phyloP scores from a whole-genome alignment of 2,888 invertebrate species.

The Conomelus anceps region DNA sequence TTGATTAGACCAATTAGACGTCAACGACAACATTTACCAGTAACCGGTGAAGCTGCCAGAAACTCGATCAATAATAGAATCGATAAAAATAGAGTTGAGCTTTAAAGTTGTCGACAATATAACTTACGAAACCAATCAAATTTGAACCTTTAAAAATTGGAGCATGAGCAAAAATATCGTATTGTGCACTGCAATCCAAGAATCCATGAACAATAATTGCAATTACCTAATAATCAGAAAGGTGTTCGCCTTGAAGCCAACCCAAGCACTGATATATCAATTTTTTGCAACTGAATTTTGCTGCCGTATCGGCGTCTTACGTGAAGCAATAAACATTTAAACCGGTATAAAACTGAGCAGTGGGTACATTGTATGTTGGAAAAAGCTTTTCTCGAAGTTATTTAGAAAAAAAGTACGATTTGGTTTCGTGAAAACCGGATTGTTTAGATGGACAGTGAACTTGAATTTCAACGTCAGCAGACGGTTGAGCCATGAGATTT shows the following conservation, averaged over 20 bases:
- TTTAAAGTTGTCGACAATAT: neutral
- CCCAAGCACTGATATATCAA: neutral
- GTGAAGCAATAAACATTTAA: neutral
- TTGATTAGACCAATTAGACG: too few species aligned
- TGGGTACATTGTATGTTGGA: neutral
- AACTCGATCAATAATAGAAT: too few species aligned
- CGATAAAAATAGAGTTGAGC: neutral
- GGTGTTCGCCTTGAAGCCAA: neutral
- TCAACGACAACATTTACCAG: too few species aligned
- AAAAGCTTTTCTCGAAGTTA: neutral
- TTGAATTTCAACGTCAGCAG: neutral
- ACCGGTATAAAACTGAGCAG: neutral
- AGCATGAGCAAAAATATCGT: neutral
- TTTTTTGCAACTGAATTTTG: neutral
- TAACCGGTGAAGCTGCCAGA: too few species aligned
- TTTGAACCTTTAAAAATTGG: neutral
- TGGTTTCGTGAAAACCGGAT: neutral
- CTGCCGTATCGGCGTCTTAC: neutral
- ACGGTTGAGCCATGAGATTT: neutral
- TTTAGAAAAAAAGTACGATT: neutral
- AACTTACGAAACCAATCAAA: neutral
- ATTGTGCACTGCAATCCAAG: neutral
- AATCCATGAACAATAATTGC: neutral
- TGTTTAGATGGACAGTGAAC: neutral
- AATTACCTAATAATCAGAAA: neutral